Base-by-base conservation (phyloP, 2,113 vertebrate genomes). In the Otocyon megalotis region DNA sequence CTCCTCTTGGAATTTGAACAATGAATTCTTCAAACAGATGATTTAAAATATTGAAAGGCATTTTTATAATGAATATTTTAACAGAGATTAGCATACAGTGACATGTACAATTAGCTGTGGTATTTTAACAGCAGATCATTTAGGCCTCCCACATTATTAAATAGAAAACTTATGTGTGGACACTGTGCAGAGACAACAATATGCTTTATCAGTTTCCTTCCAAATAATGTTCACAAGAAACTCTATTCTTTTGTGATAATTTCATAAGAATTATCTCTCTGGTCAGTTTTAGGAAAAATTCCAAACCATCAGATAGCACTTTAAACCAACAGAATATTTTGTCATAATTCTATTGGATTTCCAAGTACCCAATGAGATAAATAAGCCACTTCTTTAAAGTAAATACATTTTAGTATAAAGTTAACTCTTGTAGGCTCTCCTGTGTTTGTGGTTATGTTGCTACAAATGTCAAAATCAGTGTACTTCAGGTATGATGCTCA, bases 121-220 rank as follows among this genome's bases (percentile, higher is more conserved):
- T 48, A 88, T 90, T 94, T 96, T 89, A 88, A 30, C 30, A 69
- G 48, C 94, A 65, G 97, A 97, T 97, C 53, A 96, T 83, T 97
- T 96, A 96, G 97, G 87, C 76, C 6, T 85, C 96, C 93, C 67
- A 98, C 96, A 95, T 89, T 97, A 20, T 96, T 93, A 79, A 96
- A 92, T 20, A 3, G 20, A 80, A 72, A 93, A 30, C 17, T 94
- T 96, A 72, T 24, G 89, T 71, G 17, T 37, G 35, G 90, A 79
- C 58, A n/a, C n/a, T 94, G n/a, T 90, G 20, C 60, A 96, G 95
- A 86, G 15, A 69, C 3, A 56, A 72, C 3, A 53, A 82, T 63
- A 26, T 53, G 43, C 43, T 88, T 32, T 81, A 95, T 32, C 8
- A 88, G 91, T 69, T 95, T 92, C 8, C n/a, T 88, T 96, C 26